phyloP scores from a whole-genome alignment of 2,888 invertebrate species.

The Pseudococcus viburni region DNA sequence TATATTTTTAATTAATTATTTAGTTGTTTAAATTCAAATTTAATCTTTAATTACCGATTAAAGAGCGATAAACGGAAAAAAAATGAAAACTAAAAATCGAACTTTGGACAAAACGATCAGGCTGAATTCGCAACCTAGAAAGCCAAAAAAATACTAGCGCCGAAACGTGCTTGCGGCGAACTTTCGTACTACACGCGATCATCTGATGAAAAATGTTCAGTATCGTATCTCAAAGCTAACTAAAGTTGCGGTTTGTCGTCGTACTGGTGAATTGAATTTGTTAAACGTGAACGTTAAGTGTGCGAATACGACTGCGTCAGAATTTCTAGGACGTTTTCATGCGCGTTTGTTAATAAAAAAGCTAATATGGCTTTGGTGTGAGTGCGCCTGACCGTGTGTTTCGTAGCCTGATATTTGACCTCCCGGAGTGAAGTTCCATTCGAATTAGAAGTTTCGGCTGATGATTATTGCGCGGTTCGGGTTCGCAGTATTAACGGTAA shows the following conservation, averaged over 20 bases:
- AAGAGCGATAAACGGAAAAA: too few species aligned
- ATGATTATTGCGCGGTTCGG: constrained; percentile 65
- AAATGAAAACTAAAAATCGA: neutral
- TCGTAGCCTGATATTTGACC: constrained; percentile 63
- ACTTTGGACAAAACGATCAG: neutral
- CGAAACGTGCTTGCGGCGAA: neutral
- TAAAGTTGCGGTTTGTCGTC: constrained; percentile 57
- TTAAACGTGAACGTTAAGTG: constrained; percentile 58
- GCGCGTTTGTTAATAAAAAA: constrained; percentile 64
- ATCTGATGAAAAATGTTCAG: constrained; percentile 39
- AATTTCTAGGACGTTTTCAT: constrained; percentile 66
- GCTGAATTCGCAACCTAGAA: neutral
- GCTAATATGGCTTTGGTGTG: constrained; percentile 66
- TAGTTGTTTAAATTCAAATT: neutral
- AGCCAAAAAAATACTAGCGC: constrained; percentile 30
- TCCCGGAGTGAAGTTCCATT: constrained; percentile 63
- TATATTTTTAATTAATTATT: neutral
- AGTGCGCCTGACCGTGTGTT: constrained; percentile 66
- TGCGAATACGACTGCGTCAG: constrained; percentile 62
- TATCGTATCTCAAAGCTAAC: constrained; percentile 51
- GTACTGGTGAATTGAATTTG: constrained; percentile 15
- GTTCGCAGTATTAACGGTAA: constrained; percentile 63
- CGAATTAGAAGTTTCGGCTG: constrained; percentile 65
- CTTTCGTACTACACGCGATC: constrained; percentile 8
- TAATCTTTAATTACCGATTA: too few species aligned